Conservation (phyloP, 2,113 vertebrate species). For the Mesocricetus auratus region DNA sequence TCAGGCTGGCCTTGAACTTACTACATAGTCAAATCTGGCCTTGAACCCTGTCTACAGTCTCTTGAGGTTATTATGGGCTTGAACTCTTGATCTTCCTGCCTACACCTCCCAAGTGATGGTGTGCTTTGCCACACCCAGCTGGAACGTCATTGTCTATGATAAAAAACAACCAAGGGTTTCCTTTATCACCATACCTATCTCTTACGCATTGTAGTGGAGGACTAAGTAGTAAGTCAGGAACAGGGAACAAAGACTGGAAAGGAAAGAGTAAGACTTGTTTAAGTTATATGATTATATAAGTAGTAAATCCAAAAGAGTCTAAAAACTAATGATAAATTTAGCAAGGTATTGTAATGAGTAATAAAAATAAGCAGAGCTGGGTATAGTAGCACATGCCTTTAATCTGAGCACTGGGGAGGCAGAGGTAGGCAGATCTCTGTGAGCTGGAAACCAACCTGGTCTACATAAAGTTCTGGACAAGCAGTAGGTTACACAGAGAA, state of each 20-base stretch:
- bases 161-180: neutral
- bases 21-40: neutral
- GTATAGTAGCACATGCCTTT: too few species aligned
- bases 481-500: neutral
- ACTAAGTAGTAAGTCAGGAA: neutral
- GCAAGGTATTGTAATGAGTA: neutral
- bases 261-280: neutral
- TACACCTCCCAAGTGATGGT: neutral
- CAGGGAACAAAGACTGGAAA: neutral
- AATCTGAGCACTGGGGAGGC: neutral
- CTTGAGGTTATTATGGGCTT: neutral
- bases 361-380: neutral
- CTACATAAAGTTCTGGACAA: neutral
- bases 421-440: neutral
- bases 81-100: neutral
- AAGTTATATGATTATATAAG: neutral
- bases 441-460: neutral
- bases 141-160: too few species aligned
- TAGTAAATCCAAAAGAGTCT: neutral
- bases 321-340: neutral
- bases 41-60: neutral
- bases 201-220: neutral
- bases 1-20: neutral
- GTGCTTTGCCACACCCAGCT: neutral
- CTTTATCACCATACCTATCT: neutral